A percentile compares a stretch with the other conserved stretches of the same genome.
These are phyloP conservation scores for Serripes groenlandicus DNA, from an alignment of 2,888 invertebrate genomes.

Conservation along the genomic window DNA sequence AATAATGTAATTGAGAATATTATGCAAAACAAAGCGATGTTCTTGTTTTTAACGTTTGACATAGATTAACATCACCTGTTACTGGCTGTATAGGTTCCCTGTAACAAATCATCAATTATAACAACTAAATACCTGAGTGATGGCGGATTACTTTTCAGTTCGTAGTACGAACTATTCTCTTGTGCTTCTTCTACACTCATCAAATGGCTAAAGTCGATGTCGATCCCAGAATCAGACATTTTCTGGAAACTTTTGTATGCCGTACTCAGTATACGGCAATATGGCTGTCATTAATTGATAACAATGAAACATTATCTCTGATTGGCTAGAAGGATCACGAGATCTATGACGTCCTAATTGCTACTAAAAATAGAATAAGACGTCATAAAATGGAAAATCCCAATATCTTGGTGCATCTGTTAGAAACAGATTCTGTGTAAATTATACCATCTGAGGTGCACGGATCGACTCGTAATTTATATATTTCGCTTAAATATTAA, in stretches of 20 bases:
- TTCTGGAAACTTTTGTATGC: neutral
- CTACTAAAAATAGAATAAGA: conserved; percentile 42
- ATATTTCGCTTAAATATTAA: no score
- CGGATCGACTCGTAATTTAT: no score
- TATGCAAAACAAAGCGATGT: neutral
- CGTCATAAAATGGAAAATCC: conserved; percentile 50
- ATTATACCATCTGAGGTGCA: neutral
- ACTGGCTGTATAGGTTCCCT: no score
- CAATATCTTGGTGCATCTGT: neutral
- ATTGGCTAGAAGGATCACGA: conserved; percentile 26
- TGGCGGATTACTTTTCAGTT: conserved; percentile 74
- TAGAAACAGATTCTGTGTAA: neutral
- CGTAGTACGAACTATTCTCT: conserved; percentile 68
- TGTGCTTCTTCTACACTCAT: conserved; percentile 56
- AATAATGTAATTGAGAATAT: neutral
- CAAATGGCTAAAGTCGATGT: conserved; percentile 69
- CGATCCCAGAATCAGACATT: conserved; percentile 80
- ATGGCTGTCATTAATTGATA: conserved; percentile 21
- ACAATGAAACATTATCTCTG: neutral
- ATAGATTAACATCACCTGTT: no score
- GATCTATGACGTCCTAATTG: conserved; percentile 16
- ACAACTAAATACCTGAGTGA: conserved; percentile 12
- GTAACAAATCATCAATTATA: no score
- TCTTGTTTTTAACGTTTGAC: conserved; percentile 11
- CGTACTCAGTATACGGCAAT: neutral